Evolutionary conservation across 2,888 invertebrate genomes (phyloP).

Genomic region (Melieria crassipennis): DNA sequence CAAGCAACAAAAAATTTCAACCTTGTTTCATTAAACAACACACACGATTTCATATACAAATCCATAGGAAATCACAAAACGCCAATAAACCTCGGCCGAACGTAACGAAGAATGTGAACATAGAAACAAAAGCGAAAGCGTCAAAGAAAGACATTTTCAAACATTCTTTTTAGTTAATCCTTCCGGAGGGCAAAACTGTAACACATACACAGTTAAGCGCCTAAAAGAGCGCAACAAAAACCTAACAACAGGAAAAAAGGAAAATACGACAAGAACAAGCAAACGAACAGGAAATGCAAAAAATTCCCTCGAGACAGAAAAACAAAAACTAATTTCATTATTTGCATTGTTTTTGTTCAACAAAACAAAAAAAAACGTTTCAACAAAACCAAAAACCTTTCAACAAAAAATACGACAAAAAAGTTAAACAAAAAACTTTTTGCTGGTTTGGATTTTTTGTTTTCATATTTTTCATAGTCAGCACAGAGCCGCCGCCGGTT

Average conservation of each 20-base stretch:
- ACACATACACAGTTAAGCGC: no score
- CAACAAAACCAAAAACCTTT: slow-evolving; percentile 20
- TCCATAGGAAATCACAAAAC: no score
- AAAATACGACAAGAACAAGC: neutral
- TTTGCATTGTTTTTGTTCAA: slow-evolving; percentile 31
- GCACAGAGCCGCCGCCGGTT: neutral
- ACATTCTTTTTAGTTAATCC: no score
- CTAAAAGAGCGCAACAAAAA: neutral
- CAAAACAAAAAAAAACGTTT: slow-evolving; percentile 15
- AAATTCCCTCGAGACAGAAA: slow-evolving; percentile 22
- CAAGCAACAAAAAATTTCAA: no score
- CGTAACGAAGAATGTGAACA: no score
- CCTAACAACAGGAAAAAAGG: neutral
- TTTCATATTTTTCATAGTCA: neutral
- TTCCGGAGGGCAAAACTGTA: no score
- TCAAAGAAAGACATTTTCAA: no score
- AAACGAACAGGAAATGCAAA: slow-evolving; percentile 1
- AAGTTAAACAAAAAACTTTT: slow-evolving; percentile 16
- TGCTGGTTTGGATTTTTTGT: neutral
- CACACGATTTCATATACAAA: no score
- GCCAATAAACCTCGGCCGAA: no score
- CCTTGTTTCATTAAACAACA: no score
- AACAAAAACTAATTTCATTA: slow-evolving; percentile 42
- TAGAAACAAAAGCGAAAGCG: no score
- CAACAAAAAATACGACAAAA: neutral